Evolutionary conservation across 92 coral and sea anemone genomes (phyloP), one percentile per base, ranked within the genome.

Genomic region (Plumapathes pennacea): DNA sequence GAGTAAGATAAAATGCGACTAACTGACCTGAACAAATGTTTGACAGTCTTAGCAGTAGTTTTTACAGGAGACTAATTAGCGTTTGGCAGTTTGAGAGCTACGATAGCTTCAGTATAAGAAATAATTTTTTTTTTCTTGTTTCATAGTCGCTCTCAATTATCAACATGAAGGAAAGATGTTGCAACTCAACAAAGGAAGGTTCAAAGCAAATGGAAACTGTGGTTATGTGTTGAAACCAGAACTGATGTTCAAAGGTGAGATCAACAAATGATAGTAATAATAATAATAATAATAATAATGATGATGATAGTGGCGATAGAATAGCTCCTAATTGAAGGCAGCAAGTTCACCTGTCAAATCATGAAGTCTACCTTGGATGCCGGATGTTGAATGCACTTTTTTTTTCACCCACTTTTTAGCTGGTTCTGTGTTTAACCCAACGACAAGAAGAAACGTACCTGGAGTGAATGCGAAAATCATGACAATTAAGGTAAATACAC

Each of bases 91-190:
- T n/a, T n/a, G n/a, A n/a, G n/a, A n/a, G n/a, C n/a, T n/a, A n/a
- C n/a, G n/a, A n/a, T n/a, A n/a, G n/a, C n/a, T n/a, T n/a, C n/a
- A n/a, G n/a, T n/a, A n/a, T n/a, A n/a, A n/a, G n/a, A 34, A 34
- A 47, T 24, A 7, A 29, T n/a, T 9, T 47, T 6, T 17, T 64
- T 44, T 48, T 26, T 46, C 8, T 21, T 0, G 38, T 10, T 10
- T 48, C 36, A 5, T 41, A 86, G 89, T 86, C 4, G 95, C 95
- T n/a, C 67, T 86, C 3, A 86, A 86, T 57, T 86, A 86, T 56
- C 89, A 86, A 62, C 57, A 89, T 1, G 85, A 86, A 3, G 95
- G 95, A 32, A 81, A 83, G 13, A 86, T 86, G 95, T 26, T 86
- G 54, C 95, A 86, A 28, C 34, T 72, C 18, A 82, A 86, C 66